These are phyloP conservation scores for Netelia virgata DNA, from an alignment of 2,888 invertebrate species.

Conservation along the genomic window DNA sequence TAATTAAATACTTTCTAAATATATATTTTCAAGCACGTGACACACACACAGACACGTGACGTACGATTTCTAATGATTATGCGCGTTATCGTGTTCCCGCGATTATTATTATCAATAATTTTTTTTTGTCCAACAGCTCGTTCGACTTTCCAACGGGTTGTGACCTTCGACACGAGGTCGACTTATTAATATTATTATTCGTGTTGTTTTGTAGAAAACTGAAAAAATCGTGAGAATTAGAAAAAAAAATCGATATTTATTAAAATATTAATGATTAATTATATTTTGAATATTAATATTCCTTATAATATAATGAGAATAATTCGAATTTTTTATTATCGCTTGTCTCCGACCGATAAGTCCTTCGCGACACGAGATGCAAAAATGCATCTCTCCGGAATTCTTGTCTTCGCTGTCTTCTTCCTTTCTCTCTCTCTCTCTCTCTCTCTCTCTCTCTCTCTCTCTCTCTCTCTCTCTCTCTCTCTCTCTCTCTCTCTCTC, in stretches of 20 bases:
- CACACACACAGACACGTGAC: not conserved
- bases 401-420: constrained; percentile 47
- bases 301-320: too few relatives aligned
- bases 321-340: not conserved
- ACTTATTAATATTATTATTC: not conserved
- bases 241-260: not conserved
- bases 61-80: constrained; percentile 46
- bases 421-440: constrained; percentile 1
- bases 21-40: constrained; percentile 8
- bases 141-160: constrained; percentile 41
- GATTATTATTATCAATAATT: constrained; percentile 46
- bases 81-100: not conserved
- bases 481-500: constrained; percentile 3
- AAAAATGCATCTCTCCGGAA: constrained; percentile 60
- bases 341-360: not conserved
- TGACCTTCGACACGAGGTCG: constrained; percentile 47
- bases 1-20: constrained; percentile 43
- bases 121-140: not conserved
- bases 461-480: not conserved
- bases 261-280: not conserved
- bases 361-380: constrained; percentile 1
- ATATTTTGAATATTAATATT: not conserved
- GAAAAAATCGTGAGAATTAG: not conserved
- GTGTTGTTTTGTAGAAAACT: not conserved
- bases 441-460: constrained; percentile 1